Conservation (phyloP, 2,797 vertebrate species). For the Lophius americanus region DNA sequence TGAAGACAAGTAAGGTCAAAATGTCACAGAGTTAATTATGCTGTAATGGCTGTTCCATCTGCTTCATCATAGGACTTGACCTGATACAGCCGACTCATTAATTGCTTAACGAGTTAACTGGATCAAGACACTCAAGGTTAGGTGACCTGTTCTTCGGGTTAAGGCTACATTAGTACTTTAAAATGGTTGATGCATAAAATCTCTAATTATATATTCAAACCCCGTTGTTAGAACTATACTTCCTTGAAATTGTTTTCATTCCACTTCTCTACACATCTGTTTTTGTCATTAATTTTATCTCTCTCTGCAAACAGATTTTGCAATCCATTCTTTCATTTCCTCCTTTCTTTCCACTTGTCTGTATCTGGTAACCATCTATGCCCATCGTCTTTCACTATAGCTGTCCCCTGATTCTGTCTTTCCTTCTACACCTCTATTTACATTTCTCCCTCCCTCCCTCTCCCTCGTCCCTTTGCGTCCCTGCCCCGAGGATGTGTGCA, state of each 20-base stretch:
- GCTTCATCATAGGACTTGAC: too few species aligned
- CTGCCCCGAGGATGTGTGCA: constrained; percentile 51
- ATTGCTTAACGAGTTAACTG: too few species aligned
- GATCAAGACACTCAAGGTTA: too few species aligned
- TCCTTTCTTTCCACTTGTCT: neutral
- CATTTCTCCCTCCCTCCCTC: constrained; percentile 11
- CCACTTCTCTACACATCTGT: neutral
- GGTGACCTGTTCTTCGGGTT: too few species aligned
- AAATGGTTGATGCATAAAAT: too few species aligned
- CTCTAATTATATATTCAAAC: too few species aligned
- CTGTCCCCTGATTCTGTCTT: neutral
- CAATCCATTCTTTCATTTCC: neutral
- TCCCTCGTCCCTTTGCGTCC: constrained; percentile 25
- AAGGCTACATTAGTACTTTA: too few species aligned
- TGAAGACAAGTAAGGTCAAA: too few species aligned
- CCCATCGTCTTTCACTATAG: neutral
- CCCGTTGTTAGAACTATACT: neutral
- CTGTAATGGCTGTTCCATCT: too few species aligned
- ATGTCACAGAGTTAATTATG: too few species aligned
- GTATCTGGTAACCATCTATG: neutral
- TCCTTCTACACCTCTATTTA: constrained; percentile 54
- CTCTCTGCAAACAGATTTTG: neutral
- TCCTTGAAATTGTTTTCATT: neutral
- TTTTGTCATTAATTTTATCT: neutral
- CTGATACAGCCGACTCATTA: too few species aligned